Evolutionary conservation across 2,888 invertebrate genomes (phyloP).

Genomic region (Matsumyia berberina): DNA sequence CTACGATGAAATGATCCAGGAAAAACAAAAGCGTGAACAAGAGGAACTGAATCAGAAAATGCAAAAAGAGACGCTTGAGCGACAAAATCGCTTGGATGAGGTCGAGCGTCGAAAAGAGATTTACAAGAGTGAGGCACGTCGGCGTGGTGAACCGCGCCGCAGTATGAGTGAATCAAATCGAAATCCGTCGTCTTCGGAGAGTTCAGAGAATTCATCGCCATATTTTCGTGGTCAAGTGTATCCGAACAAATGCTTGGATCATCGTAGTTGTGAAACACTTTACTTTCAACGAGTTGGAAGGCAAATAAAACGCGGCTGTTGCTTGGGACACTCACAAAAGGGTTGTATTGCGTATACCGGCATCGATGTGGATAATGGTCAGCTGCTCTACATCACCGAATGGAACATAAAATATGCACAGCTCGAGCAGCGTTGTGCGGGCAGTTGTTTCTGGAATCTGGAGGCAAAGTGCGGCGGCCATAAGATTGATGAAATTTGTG

Average conservation of each 20-base stretch:
- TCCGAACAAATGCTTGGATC: conserved; percentile 84
- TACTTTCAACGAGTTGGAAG: conserved; percentile 86
- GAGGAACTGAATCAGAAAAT: conserved; percentile 87
- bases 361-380: conserved; percentile 90
- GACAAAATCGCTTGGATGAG: conserved; percentile 90
- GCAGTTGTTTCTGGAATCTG: conserved; percentile 81
- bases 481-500: conserved; percentile 82
- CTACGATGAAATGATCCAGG: conserved; percentile 95
- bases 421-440: conserved; percentile 82
- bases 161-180: conserved; percentile 85
- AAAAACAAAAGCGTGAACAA: conserved; percentile 88
- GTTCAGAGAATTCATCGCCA: conserved; percentile 85
- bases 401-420: conserved; percentile 87
- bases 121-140: conserved; percentile 88
- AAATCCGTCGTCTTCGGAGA: conserved; percentile 86
- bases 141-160: conserved; percentile 84
- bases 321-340: conserved; percentile 90
- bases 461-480: conserved; percentile 82
- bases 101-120: conserved; percentile 92
- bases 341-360: conserved; percentile 91
- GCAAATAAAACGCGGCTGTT: conserved; percentile 90
- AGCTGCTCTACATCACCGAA: conserved; percentile 89
- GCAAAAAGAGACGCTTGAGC: conserved; percentile 88
- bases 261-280: conserved; percentile 85
- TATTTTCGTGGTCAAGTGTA: conserved; percentile 81